These are phyloP conservation scores for Diarsia dahlii DNA, from an alignment of 2,888 invertebrate species.

Conservation along the genomic window DNA sequence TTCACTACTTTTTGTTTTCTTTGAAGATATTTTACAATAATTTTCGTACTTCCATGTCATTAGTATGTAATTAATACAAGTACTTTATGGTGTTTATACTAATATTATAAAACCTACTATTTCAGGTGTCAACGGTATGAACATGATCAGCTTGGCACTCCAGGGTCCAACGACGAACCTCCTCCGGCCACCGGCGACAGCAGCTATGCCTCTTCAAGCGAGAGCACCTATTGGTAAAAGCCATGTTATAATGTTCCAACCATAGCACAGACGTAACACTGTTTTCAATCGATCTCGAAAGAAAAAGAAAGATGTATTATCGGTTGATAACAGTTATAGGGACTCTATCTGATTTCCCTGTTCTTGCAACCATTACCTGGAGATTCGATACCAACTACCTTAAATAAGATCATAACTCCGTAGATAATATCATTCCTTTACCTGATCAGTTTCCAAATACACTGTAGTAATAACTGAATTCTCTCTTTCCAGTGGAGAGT, in stretches of 20 bases:
- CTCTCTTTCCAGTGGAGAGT: constrained; percentile 90
- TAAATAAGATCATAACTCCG: constrained; percentile 10
- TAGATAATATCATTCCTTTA: background rate
- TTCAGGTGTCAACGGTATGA: constrained; percentile 94
- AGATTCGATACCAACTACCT: background rate
- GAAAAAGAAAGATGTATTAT: constrained; percentile 14
- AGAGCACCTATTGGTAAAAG: constrained; percentile 88
- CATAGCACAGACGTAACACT: constrained; percentile 49
- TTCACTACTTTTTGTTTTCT: background rate
- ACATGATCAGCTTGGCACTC: constrained; percentile 91
- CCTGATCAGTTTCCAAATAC: constrained; percentile 30
- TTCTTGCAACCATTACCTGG: constrained; percentile 13
- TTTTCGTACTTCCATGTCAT: background rate
- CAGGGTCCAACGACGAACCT: constrained; percentile 87
- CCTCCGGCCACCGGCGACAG: constrained; percentile 80
- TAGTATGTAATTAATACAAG: background rate
- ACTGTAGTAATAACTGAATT: constrained; percentile 61
- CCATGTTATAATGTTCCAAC: constrained; percentile 67
- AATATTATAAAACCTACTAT: constrained; percentile 43
- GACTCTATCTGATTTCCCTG: background rate
- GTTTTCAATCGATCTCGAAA: constrained; percentile 27
- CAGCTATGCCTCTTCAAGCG: constrained; percentile 84
- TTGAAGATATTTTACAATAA: background rate
- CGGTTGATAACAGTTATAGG: background rate
- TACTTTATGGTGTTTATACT: background rate